Evolutionary conservation across 2,113 vertebrate species (phyloP).

Genomic region (Illadopsis cleaveri): DNA sequence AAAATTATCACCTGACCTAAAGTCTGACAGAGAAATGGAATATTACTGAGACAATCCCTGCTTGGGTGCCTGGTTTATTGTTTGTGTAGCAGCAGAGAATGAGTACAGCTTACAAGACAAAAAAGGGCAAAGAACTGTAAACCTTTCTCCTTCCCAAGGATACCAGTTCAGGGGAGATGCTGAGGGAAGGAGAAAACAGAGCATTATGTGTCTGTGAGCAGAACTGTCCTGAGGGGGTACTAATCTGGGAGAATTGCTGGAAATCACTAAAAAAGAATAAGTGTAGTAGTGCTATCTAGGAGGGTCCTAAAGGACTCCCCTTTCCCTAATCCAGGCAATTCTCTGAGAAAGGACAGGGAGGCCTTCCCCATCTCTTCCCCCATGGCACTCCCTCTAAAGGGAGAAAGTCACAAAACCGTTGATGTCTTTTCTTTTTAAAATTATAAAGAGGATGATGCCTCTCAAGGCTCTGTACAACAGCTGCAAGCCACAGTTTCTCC

Average conservation of each 20-base stretch:
- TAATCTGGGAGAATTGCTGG: not conserved
- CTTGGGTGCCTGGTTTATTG: not conserved
- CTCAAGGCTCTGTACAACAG: not conserved
- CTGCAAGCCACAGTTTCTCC: not conserved
- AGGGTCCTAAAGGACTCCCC: not conserved
- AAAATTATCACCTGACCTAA: conserved; percentile 20
- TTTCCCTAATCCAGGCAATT: not conserved
- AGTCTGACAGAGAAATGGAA: conserved; percentile 3
- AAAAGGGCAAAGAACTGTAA: not conserved
- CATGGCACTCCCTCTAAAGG: not conserved
- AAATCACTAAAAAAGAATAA: not conserved
- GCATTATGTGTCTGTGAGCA: not conserved
- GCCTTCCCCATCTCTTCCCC: not conserved
- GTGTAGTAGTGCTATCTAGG: not conserved
- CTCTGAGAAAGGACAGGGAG: not conserved
- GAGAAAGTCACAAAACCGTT: not conserved
- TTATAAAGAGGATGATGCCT: not conserved
- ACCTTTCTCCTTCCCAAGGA: not conserved
- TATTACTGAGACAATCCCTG: not conserved
- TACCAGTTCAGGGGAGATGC: not conserved
- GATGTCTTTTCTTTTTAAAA: not conserved
- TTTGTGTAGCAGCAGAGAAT: not conserved
- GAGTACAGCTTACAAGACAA: not conserved
- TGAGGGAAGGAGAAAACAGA: not conserved
- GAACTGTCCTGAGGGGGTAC: not conserved